Evolutionary conservation across 2,113 vertebrate species (phyloP), one percentile per base, ranked within the genome.

Genomic region (Antechinus flavipes): DNA sequence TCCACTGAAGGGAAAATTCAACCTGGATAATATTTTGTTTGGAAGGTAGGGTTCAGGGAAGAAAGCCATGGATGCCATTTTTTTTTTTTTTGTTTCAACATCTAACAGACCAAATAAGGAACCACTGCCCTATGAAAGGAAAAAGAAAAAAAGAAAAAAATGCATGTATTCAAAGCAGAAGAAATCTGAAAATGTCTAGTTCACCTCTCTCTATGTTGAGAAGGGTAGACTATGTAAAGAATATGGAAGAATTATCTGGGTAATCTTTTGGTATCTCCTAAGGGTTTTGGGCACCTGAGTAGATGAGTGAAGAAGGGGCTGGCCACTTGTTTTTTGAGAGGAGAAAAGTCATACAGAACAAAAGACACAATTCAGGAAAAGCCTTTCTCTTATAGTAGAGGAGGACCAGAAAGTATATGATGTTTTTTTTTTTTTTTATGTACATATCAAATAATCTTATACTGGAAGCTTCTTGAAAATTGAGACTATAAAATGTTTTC

Each of bases 1-100:
- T 98, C 92, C 95, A 95, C 96, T 98, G 98, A 97, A 97, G 94
- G 96, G 52, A 95, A 96, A 98, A 98, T 98, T 68, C 97, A 98
- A 96, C 94, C 94, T 95, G 96, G 92, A 96, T 97, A 8, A 9
- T 92, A 42, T 50, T 96, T 96, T 97, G 94, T 95, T 96, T 93
- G 96, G 97, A 97, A 98, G 96, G 96, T 98, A 97, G 98, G 95
- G 95, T 91, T 50, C 54, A 90, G 96, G 94, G 92, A 96, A 98
- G 91, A 92, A 95, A 93, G 0, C 0, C 8, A 11, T 19, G 16
- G 35, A 9, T 49, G 23, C 91, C 55, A 91, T 97, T 93, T 93
- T 91, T 94, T 93, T 93, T 91, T 94, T 96, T 93, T 94, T 90
- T 94, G 24, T 84, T 93, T 96, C 90, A 91, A 49, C 35, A 94